Evolutionary conservation across 2,797 vertebrate species (phyloP), one percentile per base, ranked within the genome.

Genomic region (Triplophysa bombifrons): DNA sequence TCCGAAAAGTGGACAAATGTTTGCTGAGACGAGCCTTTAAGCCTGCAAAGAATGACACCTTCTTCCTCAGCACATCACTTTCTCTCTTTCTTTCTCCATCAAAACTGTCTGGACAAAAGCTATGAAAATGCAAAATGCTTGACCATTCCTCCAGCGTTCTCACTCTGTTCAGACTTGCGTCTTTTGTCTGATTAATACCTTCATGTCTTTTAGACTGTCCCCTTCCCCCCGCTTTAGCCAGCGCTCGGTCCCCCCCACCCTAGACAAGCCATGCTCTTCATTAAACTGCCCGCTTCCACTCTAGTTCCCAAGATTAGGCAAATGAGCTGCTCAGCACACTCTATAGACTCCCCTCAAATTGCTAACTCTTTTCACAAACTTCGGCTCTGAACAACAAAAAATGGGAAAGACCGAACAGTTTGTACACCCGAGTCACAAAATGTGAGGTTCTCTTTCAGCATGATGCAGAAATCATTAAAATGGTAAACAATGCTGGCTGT

Each of bases 221-320:
- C 75, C 78, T 72, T 3, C 72, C 77, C 68, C 66, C 71, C 82
- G 81, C 77, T 71, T 65, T 75, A 78, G 81, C 87, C 82, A 80
- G 82, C 86, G 87, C 81, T 85, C 30, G 83, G 69, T 10, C 86
- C 85, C 80, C 74, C 30, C 74, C 68, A 58, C 61, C 87, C 86
- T 88, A 90, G 90, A 92, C 90, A 86, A 91, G 91, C 88, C 91
- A 87, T 87, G 88, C 89, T 89, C 85, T 89, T 93, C 90, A 93
- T 94, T 94, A 93, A 92, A 92, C 89, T 89, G 85, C 82, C 61
- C 84, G 91, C 93, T 94, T 94, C 93, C 93, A 94, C 93, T 93
- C 91, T 93, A 92, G 92, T 94, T 94, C 94, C 91, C 93, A 94
- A 93, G 93, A 94, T 94, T 94, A 94, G 93, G 94, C 94, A 94